These are phyloP conservation scores for Chiroxiphia lanceolata DNA, from an alignment of 2,797 vertebrate genomes.

Conservation along the genomic window DNA sequence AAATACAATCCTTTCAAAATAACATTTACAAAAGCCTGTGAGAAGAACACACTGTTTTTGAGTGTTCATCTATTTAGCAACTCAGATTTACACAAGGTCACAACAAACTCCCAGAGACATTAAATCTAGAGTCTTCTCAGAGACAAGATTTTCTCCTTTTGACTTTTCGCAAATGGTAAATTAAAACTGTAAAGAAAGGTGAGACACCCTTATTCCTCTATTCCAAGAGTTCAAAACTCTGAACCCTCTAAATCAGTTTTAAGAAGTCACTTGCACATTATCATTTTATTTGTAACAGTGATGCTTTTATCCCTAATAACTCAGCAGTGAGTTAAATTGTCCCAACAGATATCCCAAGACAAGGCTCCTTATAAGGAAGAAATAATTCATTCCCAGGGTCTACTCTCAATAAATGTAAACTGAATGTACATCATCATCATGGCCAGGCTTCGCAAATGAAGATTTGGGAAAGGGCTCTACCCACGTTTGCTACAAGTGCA, in stretches of 20 bases:
- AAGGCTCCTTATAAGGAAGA: slow-evolving; percentile 38
- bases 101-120: background rate
- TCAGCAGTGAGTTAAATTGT: background rate
- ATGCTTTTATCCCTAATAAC: background rate
- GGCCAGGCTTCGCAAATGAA: too few relatives aligned
- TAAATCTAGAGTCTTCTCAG: background rate
- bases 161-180: background rate
- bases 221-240: background rate
- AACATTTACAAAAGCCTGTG: background rate
- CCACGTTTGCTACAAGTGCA: too few relatives aligned
- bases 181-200: background rate
- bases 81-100: background rate
- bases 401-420: slow-evolving; percentile 22
- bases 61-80: background rate
- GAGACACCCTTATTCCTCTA: background rate
- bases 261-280: background rate
- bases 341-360: background rate
- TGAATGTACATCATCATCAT: background rate
- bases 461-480: too few relatives aligned
- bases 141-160: background rate
- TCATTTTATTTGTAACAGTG: background rate
- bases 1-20: background rate
- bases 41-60: background rate
- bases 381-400: slow-evolving; percentile 16
- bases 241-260: background rate